Evolutionary conservation across 1,140 invertebrate species (phyloP).

Genomic region (Orius laevigatus): DNA sequence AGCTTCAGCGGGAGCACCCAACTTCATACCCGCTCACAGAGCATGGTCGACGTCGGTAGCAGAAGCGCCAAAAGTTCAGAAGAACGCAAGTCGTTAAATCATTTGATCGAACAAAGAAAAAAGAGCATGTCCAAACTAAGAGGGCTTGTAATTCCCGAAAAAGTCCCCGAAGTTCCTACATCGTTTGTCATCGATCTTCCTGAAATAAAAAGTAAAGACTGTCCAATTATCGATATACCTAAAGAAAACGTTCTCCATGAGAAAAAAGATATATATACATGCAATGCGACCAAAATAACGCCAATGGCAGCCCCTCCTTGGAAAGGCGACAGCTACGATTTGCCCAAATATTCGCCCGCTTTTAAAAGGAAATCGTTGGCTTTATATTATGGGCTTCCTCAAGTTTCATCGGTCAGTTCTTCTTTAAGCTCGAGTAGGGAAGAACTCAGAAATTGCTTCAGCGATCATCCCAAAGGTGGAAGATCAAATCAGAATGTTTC

Average conservation of each 20-base stretch:
- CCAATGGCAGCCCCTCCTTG: constrained; percentile 27
- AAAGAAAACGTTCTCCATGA: too few species aligned
- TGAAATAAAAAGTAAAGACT: constrained; percentile 56
- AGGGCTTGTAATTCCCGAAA: constrained; percentile 71
- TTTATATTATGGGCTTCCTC: constrained; percentile 36
- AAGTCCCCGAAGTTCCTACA: constrained; percentile 32
- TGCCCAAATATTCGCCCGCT: constrained; percentile 68
- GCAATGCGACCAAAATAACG: constrained; percentile 14
- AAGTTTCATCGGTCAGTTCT: constrained; percentile 22
- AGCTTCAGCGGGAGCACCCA: constrained; percentile 18
- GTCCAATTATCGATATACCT: constrained; percentile 9
- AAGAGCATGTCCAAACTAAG: constrained; percentile 66
- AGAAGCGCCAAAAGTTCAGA: constrained; percentile 8
- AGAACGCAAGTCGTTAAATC: constrained; percentile 36
- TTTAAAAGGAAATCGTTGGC: constrained; percentile 60
- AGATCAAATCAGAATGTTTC: constrained; percentile 20
- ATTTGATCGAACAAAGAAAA: constrained; percentile 58
- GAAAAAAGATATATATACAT: not conserved
- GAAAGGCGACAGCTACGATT: constrained; percentile 34
- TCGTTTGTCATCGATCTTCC: constrained; percentile 48
- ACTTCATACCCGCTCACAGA: constrained; percentile 22
- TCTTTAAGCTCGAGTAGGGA: constrained; percentile 22
- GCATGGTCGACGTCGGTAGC: constrained; percentile 22
- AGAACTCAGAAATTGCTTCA: constrained; percentile 19
- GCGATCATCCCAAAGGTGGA: constrained; percentile 9